These are phyloP conservation scores for Heliconius himera DNA, from an alignment of 1,140 invertebrate genomes.

Conservation along the genomic window DNA sequence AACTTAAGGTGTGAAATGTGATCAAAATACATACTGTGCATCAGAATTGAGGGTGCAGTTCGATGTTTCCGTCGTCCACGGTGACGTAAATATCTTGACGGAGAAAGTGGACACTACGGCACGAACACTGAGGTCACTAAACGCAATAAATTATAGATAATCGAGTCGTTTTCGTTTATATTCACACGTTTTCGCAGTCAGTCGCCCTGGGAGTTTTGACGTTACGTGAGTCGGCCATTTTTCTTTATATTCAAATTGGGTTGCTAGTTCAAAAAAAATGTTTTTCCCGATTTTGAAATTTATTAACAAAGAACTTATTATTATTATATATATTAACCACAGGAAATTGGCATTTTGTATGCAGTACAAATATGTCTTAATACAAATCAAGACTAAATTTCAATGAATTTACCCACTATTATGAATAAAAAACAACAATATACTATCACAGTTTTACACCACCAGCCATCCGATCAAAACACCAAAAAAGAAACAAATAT, in stretches of 20 bases:
- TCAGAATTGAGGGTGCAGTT: conserved; percentile 59
- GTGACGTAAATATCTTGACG: conserved; percentile 44
- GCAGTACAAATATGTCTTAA: no score
- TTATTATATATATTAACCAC: no score
- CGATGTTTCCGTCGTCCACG: conserved; percentile 47
- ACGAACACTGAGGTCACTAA: conserved; percentile 44
- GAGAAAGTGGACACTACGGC: conserved; percentile 38
- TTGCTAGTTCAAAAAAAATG: conserved; percentile 52
- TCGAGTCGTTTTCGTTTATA: conserved; percentile 50
- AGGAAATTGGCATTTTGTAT: no score
- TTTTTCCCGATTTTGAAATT: conserved; percentile 14
- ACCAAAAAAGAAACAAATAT: not conserved
- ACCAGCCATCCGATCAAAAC: not conserved
- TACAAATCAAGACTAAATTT: not conserved
- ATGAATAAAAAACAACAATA: not conserved
- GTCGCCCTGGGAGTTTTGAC: conserved; percentile 69
- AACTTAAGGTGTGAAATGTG: conserved; percentile 5
- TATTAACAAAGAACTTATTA: no score
- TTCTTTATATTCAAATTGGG: conserved; percentile 54
- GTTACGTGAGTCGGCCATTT: conserved; percentile 73
- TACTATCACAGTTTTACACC: not conserved
- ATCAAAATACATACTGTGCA: conserved; percentile 62
- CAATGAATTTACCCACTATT: not conserved
- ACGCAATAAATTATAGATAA: conserved; percentile 43
- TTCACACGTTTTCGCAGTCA: conserved; percentile 65